These are phyloP conservation scores for Dufourea novaeangliae DNA, from an alignment of 1,140 invertebrate genomes.

Conservation along the genomic window DNA sequence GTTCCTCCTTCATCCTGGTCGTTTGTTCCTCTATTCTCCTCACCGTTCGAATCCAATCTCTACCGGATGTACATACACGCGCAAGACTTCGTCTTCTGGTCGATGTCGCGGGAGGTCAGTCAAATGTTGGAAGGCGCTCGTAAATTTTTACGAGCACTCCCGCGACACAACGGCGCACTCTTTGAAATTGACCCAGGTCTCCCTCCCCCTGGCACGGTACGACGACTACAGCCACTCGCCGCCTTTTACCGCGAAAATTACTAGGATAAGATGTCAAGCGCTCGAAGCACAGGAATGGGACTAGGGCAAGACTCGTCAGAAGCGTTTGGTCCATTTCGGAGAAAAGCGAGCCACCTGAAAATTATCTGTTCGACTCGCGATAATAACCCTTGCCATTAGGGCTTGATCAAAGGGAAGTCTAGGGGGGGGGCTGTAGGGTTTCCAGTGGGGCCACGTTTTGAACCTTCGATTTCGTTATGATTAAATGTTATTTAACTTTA, in stretches of 20 bases:
- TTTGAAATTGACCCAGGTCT: constrained; percentile 17
- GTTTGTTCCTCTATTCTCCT: constrained; percentile 6
- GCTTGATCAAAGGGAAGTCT: no score
- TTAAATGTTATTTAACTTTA: no score
- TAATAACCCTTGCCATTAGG: no score
- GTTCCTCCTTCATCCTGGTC: constrained; percentile 12
- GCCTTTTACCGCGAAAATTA: background rate
- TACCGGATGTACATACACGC: background rate
- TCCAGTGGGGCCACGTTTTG: no score
- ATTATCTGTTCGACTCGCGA: no score
- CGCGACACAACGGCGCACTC: background rate
- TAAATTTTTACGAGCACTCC: constrained; percentile 26
- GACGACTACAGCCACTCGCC: background rate
- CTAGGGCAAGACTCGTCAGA: no score
- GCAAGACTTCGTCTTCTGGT: background rate
- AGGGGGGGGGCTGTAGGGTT: no score
- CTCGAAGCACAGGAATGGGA: no score
- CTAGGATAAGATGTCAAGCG: no score
- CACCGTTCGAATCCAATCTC: background rate
- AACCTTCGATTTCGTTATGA: no score
- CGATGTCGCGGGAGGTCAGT: background rate
- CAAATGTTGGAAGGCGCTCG: constrained; percentile 7
- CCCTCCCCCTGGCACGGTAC: background rate
- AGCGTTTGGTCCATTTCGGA: no score
- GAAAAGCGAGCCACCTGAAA: no score